These are phyloP conservation scores for Benitochromis conjunctus DNA, from an alignment of 2,113 vertebrate species.

Conservation along the genomic window DNA sequence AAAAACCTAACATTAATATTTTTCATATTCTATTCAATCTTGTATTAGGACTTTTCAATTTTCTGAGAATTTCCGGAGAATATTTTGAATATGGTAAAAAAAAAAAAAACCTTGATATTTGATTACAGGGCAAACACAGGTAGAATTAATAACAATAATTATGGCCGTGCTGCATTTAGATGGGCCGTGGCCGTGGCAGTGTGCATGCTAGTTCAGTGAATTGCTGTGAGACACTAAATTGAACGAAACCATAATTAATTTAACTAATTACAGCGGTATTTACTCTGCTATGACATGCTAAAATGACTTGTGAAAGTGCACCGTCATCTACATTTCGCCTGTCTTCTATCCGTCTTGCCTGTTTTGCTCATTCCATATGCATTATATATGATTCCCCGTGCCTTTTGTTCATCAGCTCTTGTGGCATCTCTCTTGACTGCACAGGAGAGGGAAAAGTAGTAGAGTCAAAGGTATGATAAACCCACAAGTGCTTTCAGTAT, in stretches of 20 bases:
- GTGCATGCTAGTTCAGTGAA: neutral
- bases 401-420: neutral
- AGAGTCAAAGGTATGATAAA: conserved; percentile 14
- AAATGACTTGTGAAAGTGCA: neutral
- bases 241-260: neutral
- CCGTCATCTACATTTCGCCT: neutral
- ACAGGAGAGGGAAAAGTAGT: neutral
- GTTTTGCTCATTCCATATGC: neutral
- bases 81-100: neutral
- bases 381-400: neutral
- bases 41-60: neutral
- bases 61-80: neutral
- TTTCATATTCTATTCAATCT: neutral
- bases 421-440: neutral
- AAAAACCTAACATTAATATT: neutral
- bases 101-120: neutral
- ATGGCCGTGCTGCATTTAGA: neutral
- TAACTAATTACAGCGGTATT: neutral
- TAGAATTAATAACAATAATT: neutral
- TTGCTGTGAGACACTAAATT: neutral
- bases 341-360: neutral
- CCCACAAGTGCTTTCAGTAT: neutral
- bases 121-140: neutral
- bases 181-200: neutral
- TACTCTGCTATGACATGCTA: neutral